phyloP scores from a whole-genome alignment of 2,113 vertebrate species.

The Bambusicola thoracicus region DNA sequence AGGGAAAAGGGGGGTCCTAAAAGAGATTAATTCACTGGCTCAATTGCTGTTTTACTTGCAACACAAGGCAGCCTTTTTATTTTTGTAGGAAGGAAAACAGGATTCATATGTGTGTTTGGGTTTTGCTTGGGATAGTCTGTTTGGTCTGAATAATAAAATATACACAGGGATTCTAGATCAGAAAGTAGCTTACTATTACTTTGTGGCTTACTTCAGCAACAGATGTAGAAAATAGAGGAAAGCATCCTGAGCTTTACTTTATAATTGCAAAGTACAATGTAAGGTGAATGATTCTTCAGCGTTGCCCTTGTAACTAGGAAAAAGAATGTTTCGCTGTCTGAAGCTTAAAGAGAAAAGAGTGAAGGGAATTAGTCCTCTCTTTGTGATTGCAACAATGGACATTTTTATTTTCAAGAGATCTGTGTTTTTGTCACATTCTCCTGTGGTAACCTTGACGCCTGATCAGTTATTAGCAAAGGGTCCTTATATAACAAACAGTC shows the following conservation, averaged over 20 bases:
- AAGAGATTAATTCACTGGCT: not conserved
- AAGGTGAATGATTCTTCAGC: not conserved
- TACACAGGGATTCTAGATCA: not conserved
- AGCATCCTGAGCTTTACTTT: not conserved
- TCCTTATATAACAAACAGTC: not conserved
- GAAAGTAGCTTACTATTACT: not conserved
- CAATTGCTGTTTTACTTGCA: not conserved
- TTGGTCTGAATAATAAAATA: not conserved
- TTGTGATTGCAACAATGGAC: not conserved
- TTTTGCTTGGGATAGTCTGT: not conserved
- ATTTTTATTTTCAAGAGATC: conserved; percentile 13
- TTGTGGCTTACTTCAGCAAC: not conserved
- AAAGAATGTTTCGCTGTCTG: not conserved
- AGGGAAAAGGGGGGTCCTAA: not conserved
- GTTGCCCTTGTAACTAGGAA: not conserved
- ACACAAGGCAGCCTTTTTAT: not conserved
- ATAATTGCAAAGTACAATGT: not conserved
- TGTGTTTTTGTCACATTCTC: not conserved
- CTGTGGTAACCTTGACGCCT: not conserved
- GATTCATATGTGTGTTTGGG: not conserved
- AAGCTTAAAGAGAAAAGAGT: not conserved
- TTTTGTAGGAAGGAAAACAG: not conserved
- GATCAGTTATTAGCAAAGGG: conserved; percentile 10
- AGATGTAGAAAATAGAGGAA: not conserved
- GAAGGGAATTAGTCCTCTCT: conserved; percentile 5